Evolutionary conservation across 2,797 vertebrate genomes (phyloP), one percentile per base, ranked within the genome.

Genomic region (Steatocranus sp.): DNA sequence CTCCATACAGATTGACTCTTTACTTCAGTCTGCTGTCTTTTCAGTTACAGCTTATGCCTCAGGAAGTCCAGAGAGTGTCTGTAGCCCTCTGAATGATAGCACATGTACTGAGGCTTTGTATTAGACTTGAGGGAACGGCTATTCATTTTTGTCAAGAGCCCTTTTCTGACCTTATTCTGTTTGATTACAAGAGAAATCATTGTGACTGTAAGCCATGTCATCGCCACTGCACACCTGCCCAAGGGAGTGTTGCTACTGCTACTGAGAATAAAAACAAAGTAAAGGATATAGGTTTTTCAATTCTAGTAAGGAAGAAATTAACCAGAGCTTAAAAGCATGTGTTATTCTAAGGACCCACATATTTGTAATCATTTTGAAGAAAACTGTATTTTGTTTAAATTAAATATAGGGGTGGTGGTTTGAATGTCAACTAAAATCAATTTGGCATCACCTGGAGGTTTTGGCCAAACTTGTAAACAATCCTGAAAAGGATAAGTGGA

Each of bases 181-280:
- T 86, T 81, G 80, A 87, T 88, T 88, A 86, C 79, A 82, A 70
- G 66, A 91, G 50, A 87, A 85, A 91, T 91, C 85, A 86, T 85
- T 89, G 76, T 83, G 75, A 85, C 82, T 61, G 80, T 49, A 76
- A 78, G 56, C 78, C 75, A 78, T 73, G 53, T 58, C 51, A 87
- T 92, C 86, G 80, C 66, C 43, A 75, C n/a, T n/a, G 48, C 79
- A 87, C 75, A 80, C 76, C 54, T 78, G 66, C 32, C 17, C 73
- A 15, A 75, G 14, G 6, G 23, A 75, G 75, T 66, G 49, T 12
- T 48, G 23, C 25, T 18, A 43, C 41, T 46, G 41, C 15, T 48
- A 3, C 11, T 73, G 41, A 46, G 66, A 43, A 9, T 68, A 11
- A 70, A 25, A 53, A 50, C 63, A 68, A 36, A 82, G 61, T 86